Evolutionary conservation across 35 echinoderm and acorn worm genomes (phyloP).

Genomic region (Apostichopus parvimensis): DNA sequence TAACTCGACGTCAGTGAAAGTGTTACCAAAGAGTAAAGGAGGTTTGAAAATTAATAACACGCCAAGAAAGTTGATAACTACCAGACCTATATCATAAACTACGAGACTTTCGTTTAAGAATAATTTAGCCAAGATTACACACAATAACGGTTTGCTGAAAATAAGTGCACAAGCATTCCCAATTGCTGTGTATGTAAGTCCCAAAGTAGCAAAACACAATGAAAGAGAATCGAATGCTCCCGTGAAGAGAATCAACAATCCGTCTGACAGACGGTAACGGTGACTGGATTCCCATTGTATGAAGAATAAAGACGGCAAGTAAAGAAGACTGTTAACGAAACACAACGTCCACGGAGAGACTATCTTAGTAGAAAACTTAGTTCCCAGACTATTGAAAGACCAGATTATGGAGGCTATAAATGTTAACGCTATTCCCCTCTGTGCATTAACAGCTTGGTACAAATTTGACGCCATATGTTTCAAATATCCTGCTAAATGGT

Average conservation of each 20-base stretch:
- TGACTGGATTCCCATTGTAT: neutral
- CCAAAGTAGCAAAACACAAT: neutral
- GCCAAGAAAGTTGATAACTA: neutral
- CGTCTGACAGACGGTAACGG: neutral
- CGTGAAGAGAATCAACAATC: neutral
- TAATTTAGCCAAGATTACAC: neutral
- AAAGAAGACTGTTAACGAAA: neutral
- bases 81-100: neutral
- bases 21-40: neutral
- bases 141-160: neutral
- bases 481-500: too few relatives aligned
- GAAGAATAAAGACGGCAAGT: neutral
- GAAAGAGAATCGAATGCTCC: neutral
- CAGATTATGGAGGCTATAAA: neutral
- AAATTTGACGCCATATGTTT: neutral
- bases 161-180: neutral
- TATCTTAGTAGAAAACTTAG: neutral
- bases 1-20: neutral
- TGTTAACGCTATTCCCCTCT: neutral
- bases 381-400: neutral
- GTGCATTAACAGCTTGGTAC: neutral
- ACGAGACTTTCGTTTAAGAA: neutral
- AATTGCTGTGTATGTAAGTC: neutral
- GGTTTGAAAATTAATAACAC: neutral
- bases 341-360: neutral